Evolutionary conservation across 1,140 invertebrate species (phyloP), one percentile per base, ranked within the genome.

Genomic region (Psix sp.): DNA sequence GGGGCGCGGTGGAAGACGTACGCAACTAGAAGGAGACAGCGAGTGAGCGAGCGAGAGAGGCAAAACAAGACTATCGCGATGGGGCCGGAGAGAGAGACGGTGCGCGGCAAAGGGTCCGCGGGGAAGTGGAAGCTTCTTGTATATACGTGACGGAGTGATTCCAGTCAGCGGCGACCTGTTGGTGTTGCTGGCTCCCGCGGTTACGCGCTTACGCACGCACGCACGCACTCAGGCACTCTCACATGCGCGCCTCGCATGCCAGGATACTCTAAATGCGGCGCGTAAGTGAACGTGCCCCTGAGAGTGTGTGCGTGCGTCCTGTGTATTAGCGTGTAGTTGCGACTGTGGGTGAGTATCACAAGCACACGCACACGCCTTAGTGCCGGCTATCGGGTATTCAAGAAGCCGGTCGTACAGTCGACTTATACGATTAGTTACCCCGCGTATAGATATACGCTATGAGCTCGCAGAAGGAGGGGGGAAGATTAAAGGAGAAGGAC

Each of bases 161-260:
- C 56, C 74, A 80, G 79, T 76, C 77, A 76, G 77, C 75, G 74
- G 79, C 79, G 80, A 81, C 81, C 79, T 81, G 80, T 81, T 83
- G 81, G 79, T 78, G 72, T 76, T 76, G 75, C 76, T 78, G 71
- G 79, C 82, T 82, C 73, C 82, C 80, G 82, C 78, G 74, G 68
- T 83, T 83, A 82, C 82, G 82, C 82, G 78, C 59, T 70, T 75
- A 68, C 75, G 54, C 70, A 65, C 72, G 62, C 65, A 57, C 38
- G 38, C 57, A 71, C 54, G 46, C 51, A 49, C 56, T 39, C 38
- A 17, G 20, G 35, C 49, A 65, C 60, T 54, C 65, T 43, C 39
- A 43, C 52, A 40, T 35, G 38, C 48, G 56, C 39, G 49, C 46
- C 35, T 16, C 56, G 14, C 9, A 54, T 68, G 54, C 49, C 48